Percentiles rank a stretch among this genome's conserved stretches.
Evolutionary conservation across 2,797 vertebrate species (phyloP).

Genomic region (Antennarius maculatus): DNA sequence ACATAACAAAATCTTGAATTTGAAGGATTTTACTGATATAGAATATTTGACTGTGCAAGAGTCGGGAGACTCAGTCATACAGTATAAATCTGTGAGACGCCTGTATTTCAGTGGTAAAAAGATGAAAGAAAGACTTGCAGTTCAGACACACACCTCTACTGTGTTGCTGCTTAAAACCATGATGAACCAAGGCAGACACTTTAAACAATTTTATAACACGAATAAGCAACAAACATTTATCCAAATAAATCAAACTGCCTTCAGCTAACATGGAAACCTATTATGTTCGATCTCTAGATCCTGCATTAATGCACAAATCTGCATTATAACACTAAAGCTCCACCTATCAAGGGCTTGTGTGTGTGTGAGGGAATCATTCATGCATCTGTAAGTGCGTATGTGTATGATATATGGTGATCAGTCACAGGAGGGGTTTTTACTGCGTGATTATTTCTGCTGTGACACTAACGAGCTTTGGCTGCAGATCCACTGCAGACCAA

Average conservation of each 20-base stretch:
- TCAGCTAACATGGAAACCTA: constrained; percentile 49
- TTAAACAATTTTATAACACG: constrained; percentile 32
- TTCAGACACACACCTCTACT: constrained; percentile 12
- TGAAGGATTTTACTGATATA: constrained; percentile 29
- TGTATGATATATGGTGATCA: constrained; percentile 82
- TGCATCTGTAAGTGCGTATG: constrained; percentile 74
- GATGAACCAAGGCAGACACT: constrained; percentile 22
- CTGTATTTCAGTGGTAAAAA: constrained; percentile 5
- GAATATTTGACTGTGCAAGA: constrained; percentile 5
- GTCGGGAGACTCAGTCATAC: constrained; percentile 3
- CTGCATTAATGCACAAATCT: constrained; percentile 69
- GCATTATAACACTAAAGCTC: constrained; percentile 65
- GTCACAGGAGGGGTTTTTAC: constrained; percentile 83
- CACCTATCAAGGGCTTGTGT: constrained; percentile 47
- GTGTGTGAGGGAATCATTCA: constrained; percentile 58
- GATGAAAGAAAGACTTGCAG: constrained; percentile 18
- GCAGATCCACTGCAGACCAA: constrained; percentile 83
- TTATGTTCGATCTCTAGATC: constrained; percentile 47
- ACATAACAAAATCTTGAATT: constrained; percentile 35
- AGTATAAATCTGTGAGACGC: not conserved
- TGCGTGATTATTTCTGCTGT: constrained; percentile 82
- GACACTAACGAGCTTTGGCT: constrained; percentile 83
- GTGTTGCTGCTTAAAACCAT: constrained; percentile 1
- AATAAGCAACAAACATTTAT: constrained; percentile 42
- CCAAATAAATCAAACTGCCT: constrained; percentile 51